These are phyloP conservation scores for Microctonus aethiopoides DNA, from an alignment of 2,888 invertebrate species.

Conservation along the genomic window DNA sequence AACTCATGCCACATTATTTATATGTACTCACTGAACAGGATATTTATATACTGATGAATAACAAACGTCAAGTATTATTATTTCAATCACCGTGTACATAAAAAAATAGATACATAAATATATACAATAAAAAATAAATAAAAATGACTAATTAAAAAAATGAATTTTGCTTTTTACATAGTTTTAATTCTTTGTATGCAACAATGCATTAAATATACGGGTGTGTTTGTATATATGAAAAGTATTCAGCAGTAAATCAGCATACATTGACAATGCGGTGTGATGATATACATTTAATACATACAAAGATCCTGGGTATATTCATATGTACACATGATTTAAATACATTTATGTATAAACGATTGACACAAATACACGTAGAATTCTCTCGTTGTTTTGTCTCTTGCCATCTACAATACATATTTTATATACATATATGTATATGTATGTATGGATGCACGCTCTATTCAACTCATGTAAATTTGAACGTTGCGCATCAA, in stretches of 20 bases:
- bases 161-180: conserved; percentile 47
- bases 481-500: conserved; percentile 34
- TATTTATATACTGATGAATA: neutral
- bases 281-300: neutral
- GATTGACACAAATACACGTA: neutral
- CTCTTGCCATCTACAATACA: conserved; percentile 7
- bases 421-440: neutral
- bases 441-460: too few relatives aligned
- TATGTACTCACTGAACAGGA: neutral
- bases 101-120: too few relatives aligned
- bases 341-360: neutral
- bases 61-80: neutral
- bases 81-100: neutral
- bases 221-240: conserved; percentile 27
- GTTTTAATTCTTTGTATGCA: conserved; percentile 44
- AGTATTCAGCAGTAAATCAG: neutral
- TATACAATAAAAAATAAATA: conserved; percentile 23
- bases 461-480: conserved; percentile 46
- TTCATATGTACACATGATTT: neutral
- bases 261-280: conserved; percentile 26
- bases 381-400: conserved; percentile 10
- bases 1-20: neutral
- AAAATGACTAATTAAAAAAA: conserved; percentile 40
- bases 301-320: conserved; percentile 23
- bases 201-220: conserved; percentile 46